Conservation (phyloP, 2,888 invertebrate genomes). For the Brenthis daphne region DNA sequence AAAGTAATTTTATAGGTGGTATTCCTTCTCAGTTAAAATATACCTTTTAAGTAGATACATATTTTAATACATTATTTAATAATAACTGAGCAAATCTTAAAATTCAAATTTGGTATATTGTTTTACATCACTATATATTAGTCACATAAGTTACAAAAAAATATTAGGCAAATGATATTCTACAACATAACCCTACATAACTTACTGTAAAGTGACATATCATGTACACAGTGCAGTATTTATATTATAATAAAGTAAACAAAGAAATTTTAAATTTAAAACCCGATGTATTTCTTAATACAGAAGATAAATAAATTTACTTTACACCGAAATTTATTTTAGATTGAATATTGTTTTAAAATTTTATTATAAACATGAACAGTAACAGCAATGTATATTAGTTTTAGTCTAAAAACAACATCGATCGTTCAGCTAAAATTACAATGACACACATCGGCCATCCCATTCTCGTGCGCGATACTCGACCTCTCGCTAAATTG, state of each 20-base stretch:
- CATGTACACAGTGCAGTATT: not conserved
- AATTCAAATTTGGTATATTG: no score
- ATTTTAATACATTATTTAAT: no score
- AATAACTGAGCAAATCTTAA: no score
- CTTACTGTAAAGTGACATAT: not conserved
- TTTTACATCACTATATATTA: no score
- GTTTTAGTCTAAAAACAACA: slow-evolving; percentile 25
- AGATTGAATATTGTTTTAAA: not conserved
- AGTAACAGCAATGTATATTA: slow-evolving; percentile 21
- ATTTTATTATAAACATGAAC: slow-evolving; percentile 13
- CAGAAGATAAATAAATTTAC: not conserved
- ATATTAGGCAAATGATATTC: no score
- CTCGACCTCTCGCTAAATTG: slow-evolving; percentile 29
- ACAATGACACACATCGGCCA: slow-evolving; percentile 27
- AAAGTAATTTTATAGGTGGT: no score
- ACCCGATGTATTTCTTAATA: not conserved
- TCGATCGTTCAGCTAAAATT: slow-evolving; percentile 29
- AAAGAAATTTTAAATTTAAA: not conserved
- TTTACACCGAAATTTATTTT: not conserved
- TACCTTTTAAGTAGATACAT: no score
- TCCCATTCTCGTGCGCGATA: slow-evolving; percentile 20
- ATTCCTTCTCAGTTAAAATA: no score
- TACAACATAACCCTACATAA: no score
- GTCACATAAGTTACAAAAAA: no score
- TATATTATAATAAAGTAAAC: not conserved